Conservation (phyloP, 2,888 invertebrate genomes). For the Asteroscopus sphinx region DNA sequence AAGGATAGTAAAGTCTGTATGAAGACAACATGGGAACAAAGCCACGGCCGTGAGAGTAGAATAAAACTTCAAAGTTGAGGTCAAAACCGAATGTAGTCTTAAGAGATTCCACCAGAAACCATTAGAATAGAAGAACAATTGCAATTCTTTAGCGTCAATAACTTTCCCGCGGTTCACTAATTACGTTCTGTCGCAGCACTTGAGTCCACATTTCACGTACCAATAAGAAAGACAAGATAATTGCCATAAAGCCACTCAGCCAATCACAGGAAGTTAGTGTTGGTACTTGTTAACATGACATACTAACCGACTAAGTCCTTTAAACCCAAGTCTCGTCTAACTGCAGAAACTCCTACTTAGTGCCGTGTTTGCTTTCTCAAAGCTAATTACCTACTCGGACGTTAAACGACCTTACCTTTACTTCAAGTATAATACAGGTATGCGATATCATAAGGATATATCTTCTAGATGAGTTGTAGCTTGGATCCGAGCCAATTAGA, state of each 20-base stretch:
- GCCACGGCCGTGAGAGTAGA: no score
- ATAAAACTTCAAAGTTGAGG: constrained; percentile 1
- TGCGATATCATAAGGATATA: constrained; percentile 38
- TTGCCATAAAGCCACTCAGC: constrained; percentile 62
- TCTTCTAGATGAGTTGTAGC: constrained; percentile 46
- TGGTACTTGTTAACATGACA: constrained; percentile 65
- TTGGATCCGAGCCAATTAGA: constrained; percentile 41
- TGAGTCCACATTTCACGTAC: constrained; percentile 45
- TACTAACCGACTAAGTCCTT: constrained; percentile 81
- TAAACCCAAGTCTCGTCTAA: constrained; percentile 68
- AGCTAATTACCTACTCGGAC: constrained; percentile 68
- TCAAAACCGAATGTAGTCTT: constrained; percentile 32
- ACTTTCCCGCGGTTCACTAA: constrained; percentile 73
- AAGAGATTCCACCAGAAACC: constrained; percentile 39
- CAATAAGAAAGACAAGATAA: constrained; percentile 68
- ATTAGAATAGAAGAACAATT: constrained; percentile 63
- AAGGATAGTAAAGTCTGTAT: no score
- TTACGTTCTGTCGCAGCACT: constrained; percentile 53
- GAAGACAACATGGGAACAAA: no score
- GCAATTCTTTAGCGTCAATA: constrained; percentile 63
- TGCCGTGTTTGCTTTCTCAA: constrained; percentile 72
- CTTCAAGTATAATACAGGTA: constrained; percentile 21
- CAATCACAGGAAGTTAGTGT: constrained; percentile 59
- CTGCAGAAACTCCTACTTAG: constrained; percentile 73
- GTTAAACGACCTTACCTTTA: constrained; percentile 46